Evolutionary conservation across 2,797 vertebrate genomes (phyloP).

Genomic region (Ibycter americanus): DNA sequence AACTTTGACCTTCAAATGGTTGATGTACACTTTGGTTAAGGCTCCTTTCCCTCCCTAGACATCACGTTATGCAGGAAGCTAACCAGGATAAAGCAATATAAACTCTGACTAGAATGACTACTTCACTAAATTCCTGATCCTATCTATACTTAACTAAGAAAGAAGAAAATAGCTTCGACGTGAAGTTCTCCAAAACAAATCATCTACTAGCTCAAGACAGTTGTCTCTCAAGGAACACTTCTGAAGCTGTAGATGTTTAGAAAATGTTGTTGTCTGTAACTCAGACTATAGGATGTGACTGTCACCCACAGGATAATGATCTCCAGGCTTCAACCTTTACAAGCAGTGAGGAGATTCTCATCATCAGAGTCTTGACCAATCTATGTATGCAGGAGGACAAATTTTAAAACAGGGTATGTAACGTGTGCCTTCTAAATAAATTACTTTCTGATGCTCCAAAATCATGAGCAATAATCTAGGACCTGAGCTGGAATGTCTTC

Average conservation of each 20-base stretch:
- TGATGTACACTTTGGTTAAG: not conserved
- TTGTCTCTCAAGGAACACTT: not conserved
- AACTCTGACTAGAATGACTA: not conserved
- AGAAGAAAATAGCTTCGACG: not conserved
- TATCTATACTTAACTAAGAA: not conserved
- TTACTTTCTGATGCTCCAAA: not conserved
- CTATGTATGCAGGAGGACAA: not conserved
- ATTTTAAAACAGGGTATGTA: not conserved
- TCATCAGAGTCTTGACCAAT: not conserved
- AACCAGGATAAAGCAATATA: not conserved
- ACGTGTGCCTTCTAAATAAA: not conserved
- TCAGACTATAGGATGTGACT: not conserved
- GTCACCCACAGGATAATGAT: not conserved
- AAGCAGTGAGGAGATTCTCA: not conserved
- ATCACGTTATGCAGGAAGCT: not conserved
- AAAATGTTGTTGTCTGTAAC: not conserved
- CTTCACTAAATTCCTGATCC: not conserved
- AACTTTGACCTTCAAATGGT: not conserved
- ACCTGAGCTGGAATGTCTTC: not conserved
- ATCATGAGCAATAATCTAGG: not conserved
- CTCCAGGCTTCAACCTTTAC: not conserved
- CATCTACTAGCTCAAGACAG: not conserved
- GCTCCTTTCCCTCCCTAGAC: not conserved
- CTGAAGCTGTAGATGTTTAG: not conserved
- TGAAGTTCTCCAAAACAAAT: not conserved